Base-by-base conservation (phyloP, 1,140 invertebrate genomes). In the Asbolus verrucosus region DNA sequence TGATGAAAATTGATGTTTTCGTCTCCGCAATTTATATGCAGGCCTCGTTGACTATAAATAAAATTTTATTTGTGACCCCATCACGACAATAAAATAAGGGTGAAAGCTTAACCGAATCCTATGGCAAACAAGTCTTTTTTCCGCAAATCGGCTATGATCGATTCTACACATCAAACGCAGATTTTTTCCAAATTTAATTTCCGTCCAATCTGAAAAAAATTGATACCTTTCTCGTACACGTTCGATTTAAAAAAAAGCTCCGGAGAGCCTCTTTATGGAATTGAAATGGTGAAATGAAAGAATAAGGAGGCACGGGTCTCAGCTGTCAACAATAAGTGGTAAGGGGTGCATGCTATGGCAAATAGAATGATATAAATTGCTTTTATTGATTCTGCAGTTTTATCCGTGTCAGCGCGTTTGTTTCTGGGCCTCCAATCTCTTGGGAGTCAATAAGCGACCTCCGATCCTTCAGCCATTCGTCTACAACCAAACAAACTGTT, bases 351-450 rank as follows among this genome's bases (percentile, higher is more conserved):
- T 62, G 60, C 60, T 41, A 62, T 54, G 11, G 60, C 36, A 62
- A 62, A 62, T 41, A 36, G 60, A 41, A 62, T 62, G 36, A 62
- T 62, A 62, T 41, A 62, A 62, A 62, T 62, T 62, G 60, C 60
- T 62, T 62, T 62, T 62, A 62, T 62, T 62, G 60, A 62, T 62
- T 62, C 60, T 41, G 60, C 60, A 62, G 60, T 62, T 62, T 62
- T 62, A 62, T 62, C 36, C 60, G 60, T 41, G 36, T 62, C 46
- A 54, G 46, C 46, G 46, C 46, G 46, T 54, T 54, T 54, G 46
- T 54, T 54, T 54, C 46, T 54, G 21, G 46, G 46, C 46, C 46
- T 54, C 8, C 46, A 54, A 54, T 54, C 46, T 54, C 46, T 54
- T 54, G 46, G 46, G 46, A 54, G 46, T 54, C 46, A 54, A 54